Conservation (phyloP, 2,797 vertebrate genomes). For the Arnoldichthys spilopterus region DNA sequence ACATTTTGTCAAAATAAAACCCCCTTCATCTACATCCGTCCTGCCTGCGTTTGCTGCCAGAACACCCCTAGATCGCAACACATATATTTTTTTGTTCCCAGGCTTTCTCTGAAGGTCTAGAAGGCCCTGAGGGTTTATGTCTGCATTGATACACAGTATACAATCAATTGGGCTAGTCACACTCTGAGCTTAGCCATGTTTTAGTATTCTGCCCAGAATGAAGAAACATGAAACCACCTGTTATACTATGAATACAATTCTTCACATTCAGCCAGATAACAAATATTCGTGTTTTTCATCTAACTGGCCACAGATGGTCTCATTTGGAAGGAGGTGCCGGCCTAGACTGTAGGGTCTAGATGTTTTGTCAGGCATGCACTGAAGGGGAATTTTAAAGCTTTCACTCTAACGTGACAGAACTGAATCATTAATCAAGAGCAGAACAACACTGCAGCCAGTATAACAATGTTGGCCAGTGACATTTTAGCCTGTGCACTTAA, state of each 20-base stretch:
- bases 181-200: background rate
- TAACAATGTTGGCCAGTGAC: conserved; percentile 37
- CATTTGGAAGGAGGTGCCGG: background rate
- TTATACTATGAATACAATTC: background rate
- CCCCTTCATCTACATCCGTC: too few species aligned
- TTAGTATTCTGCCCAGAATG: background rate
- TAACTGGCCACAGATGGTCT: background rate
- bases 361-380: conserved; percentile 25
- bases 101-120: too few species aligned
- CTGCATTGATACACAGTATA: too few species aligned
- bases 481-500: conserved; percentile 43
- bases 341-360: background rate
- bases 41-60: too few species aligned
- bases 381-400: conserved; percentile 39
- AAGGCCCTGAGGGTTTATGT: too few species aligned
- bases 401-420: conserved; percentile 27
- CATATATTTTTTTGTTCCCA: too few species aligned
- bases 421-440: conserved; percentile 44
- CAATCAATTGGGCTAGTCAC: background rate
- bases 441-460: conserved; percentile 23
- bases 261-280: background rate
- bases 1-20: too few species aligned
- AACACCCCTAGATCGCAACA: too few species aligned
- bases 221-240: background rate
- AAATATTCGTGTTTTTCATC: background rate